These are phyloP conservation scores for Stichopus horrens DNA, from an alignment of 53 echinoderm and acorn worm species.

Conservation along the genomic window DNA sequence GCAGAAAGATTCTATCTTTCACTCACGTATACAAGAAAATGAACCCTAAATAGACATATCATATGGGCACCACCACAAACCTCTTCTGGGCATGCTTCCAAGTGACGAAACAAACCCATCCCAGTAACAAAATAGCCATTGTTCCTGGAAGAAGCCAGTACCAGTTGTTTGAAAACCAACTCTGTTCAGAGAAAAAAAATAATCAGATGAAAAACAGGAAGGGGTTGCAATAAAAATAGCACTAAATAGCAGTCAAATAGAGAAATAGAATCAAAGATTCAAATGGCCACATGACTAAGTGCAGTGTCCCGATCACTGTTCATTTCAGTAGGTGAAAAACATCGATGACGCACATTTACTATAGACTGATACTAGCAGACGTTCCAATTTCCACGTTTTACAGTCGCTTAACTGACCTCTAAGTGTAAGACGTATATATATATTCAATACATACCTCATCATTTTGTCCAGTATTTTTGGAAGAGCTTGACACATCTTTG, in stretches of 20 bases:
- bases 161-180: conserved; percentile 69
- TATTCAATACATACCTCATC: not conserved
- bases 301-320: no score
- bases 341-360: not conserved
- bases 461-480: conserved; percentile 1
- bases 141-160: conserved; percentile 42
- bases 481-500: not conserved
- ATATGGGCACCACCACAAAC: conserved; percentile 34
- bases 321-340: not conserved
- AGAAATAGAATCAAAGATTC: no score
- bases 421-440: no score
- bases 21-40: conserved; percentile 9
- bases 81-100: conserved; percentile 29
- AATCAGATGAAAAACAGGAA: not conserved
- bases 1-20: not conserved
- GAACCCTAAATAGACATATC: not conserved
- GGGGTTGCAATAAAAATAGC: no score
- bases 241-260: no score
- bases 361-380: not conserved
- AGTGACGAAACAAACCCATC: not conserved
- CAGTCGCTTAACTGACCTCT: no score
- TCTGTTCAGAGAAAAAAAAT: conserved; percentile 43
- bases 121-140: not conserved
- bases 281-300: no score
- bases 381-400: not conserved